A percentile compares a stretch with the other conserved stretches of the same genome.
These are phyloP conservation scores for Camponotus fellah DNA, from an alignment of 2,888 invertebrate species.

Conservation along the genomic window DNA sequence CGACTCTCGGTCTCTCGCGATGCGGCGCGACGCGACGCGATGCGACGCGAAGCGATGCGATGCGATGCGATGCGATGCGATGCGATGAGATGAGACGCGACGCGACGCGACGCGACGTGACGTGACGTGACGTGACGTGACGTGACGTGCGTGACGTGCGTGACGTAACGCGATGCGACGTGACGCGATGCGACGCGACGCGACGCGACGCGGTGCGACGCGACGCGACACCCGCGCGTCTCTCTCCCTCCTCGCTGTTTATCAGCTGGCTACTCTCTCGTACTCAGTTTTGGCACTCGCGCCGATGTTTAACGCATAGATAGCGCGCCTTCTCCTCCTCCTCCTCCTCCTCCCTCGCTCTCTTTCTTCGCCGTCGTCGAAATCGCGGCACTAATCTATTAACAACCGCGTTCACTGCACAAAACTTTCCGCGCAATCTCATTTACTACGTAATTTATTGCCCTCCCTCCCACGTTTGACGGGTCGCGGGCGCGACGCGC, in stretches of 20 bases:
- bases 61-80: conserved; percentile 21
- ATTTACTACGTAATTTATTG: conserved; percentile 55
- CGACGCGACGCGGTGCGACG: background rate
- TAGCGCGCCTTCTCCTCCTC: conserved; percentile 59
- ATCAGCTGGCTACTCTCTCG: conserved; percentile 42
- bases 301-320: conserved; percentile 58
- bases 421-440: conserved; percentile 75
- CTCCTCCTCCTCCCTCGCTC: conserved; percentile 52
- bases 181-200: conserved; percentile 28
- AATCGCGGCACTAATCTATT: conserved; percentile 77
- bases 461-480: background rate
- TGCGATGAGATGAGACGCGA: conserved; percentile 13
- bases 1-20: conserved; percentile 59
- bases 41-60: conserved; percentile 20
- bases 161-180: conserved; percentile 28
- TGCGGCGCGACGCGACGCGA: conserved; percentile 26
- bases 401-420: conserved; percentile 80
- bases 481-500: background rate
- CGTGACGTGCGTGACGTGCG: conserved; percentile 21
- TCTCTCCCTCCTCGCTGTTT: conserved; percentile 26
- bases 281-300: conserved; percentile 68
- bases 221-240: background rate
- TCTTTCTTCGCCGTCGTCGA: conserved; percentile 21
- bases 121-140: conserved; percentile 12
- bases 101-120: conserved; percentile 4